Percentiles rank a stretch among this genome's conserved stretches.
Evolutionary conservation across 2,113 vertebrate genomes (phyloP).

Genomic region (Pithys albifrons): DNA sequence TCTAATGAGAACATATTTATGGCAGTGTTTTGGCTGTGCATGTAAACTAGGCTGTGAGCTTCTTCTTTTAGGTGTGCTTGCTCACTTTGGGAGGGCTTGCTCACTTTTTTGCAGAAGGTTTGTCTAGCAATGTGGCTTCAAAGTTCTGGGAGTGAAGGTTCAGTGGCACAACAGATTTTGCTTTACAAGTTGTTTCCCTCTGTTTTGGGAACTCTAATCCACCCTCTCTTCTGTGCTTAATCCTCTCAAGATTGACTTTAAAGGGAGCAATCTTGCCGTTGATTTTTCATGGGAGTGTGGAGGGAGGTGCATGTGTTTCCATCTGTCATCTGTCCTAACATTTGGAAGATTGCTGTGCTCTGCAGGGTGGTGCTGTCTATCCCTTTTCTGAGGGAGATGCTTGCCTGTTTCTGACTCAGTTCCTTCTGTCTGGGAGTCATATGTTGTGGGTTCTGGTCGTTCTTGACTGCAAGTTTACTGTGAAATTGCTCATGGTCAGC

Average conservation of each 20-base stretch:
- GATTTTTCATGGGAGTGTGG: not conserved
- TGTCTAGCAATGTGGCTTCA: not conserved
- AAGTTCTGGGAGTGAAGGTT: conserved; percentile 31
- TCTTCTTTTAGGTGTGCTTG: not conserved
- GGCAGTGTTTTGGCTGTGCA: not conserved
- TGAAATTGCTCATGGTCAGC: not conserved
- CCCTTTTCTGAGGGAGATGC: not conserved
- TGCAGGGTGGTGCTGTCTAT: not conserved
- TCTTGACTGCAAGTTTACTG: not conserved
- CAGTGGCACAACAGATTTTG: not conserved
- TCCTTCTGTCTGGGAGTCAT: not conserved
- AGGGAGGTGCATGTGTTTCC: not conserved
- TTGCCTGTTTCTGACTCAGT: not conserved
- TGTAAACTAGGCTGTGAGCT: not conserved
- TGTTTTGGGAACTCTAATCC: not conserved
- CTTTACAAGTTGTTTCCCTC: not conserved
- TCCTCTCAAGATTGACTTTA: not conserved
- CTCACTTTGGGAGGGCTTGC: conserved; percentile 3
- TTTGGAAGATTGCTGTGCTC: not conserved
- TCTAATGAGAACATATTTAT: conserved; percentile 44
- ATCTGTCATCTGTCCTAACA: not conserved
- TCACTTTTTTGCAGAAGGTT: not conserved
- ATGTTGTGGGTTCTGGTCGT: not conserved
- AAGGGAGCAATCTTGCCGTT: not conserved
- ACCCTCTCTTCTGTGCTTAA: not conserved